Percentiles rank a stretch among this genome's conserved stretches.
phyloP scores from a whole-genome alignment of 2,113 vertebrate species.

The Eulemur rufifrons region DNA sequence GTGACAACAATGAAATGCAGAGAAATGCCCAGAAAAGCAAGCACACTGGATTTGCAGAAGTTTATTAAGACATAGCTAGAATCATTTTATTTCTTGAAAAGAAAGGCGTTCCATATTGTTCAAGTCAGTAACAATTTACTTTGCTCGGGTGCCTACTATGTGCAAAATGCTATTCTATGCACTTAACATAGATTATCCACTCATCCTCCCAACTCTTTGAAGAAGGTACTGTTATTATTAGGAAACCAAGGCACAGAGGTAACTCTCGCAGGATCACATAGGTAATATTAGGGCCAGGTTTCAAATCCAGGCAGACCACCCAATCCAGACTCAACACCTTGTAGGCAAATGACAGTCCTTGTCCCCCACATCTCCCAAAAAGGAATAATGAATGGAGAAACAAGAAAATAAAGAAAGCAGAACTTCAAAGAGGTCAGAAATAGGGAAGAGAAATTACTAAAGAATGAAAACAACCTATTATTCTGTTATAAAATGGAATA shows the following conservation, averaged over 20 bases:
- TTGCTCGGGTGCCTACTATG: background rate
- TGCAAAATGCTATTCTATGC: background rate
- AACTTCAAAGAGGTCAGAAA: conserved; percentile 59
- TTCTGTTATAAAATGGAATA: conserved; percentile 42
- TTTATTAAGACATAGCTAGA: background rate
- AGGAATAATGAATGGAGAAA: conserved; percentile 58
- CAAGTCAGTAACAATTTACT: background rate
- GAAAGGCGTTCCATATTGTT: background rate
- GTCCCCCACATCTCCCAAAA: background rate
- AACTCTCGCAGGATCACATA: background rate
- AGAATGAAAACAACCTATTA: conserved; percentile 61
- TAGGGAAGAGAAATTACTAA: conserved; percentile 52
- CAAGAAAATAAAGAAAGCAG: conserved; percentile 67
- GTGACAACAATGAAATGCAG: background rate
- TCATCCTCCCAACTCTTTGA: background rate
- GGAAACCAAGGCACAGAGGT: conserved; percentile 12
- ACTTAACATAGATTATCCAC: background rate
- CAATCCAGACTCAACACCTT: background rate
- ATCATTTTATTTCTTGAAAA: background rate
- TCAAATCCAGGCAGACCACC: background rate
- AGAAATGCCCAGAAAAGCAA: conserved; percentile 18
- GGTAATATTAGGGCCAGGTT: background rate
- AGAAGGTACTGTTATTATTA: background rate
- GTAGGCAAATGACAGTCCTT: background rate
- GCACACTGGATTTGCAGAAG: background rate